Base-by-base conservation (phyloP, 2,888 invertebrate genomes). In the Drosophila flavopinicola region DNA sequence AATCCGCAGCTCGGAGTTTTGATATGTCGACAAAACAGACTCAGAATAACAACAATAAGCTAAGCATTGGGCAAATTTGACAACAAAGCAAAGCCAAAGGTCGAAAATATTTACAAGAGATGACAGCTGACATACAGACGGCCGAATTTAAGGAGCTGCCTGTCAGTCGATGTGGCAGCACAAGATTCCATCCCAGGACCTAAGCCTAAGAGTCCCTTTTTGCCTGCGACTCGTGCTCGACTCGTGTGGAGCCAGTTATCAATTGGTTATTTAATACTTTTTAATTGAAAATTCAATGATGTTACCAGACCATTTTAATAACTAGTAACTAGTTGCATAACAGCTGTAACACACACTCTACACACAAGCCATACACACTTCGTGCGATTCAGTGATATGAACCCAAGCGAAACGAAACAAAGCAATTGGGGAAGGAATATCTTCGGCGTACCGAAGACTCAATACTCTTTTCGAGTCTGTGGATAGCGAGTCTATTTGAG, bases 101-200 rank as follows among this genome's bases (percentile, higher is more conserved):
- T 75, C 66, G 54, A 56, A 42, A 56, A 75, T 70, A 65, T 75
- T 69, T 64, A 69, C 70, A 69, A 57, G 38, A 61, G 63, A 24
- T 57, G 75, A 47, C 70, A 71, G 74, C 63, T 67, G 74, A 45
- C 63, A 56, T 38, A 61, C 39, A 37, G 56, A 45, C 30, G 42
- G 51, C 35, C 60, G 52, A 51, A 42, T 59, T 66, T 51, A 42
- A 57, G 54, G 32, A 29, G 11, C 52, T 61, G 23, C n/a, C n/a
- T n/a, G n/a, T 41, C 30, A 13, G 23, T 29, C 37, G 41, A 25
- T 58, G 41, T 7, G 13, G 5, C 30, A 13, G 11, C 1, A 7
- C 9, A n/a, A 32, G 17, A 29, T 27, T 13, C 38, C 30, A n/a
- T 2, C 15, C 5, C 4, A 42, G 25, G n/a, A n/a, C 24, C n/a